Evolutionary conservation across 2,888 invertebrate genomes (phyloP).

Genomic region (Eupsilia transversa): DNA sequence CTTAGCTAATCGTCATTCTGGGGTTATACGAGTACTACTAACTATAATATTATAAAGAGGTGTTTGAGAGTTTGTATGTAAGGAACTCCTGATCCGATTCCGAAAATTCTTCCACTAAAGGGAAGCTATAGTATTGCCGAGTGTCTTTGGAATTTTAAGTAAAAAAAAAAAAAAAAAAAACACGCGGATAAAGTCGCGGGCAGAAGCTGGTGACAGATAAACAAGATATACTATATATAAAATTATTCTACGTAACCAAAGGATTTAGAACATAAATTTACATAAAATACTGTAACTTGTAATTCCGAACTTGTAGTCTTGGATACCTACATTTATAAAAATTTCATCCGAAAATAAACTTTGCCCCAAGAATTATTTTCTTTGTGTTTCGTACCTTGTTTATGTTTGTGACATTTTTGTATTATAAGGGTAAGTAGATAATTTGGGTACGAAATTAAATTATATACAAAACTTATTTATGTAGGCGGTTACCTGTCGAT

Average conservation of each 20-base stretch:
- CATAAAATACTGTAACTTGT: background rate
- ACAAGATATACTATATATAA: background rate
- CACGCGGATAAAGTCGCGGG: background rate
- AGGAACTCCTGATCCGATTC: background rate
- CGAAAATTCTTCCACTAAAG: background rate
- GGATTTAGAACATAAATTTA: background rate
- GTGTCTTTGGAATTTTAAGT: too few relatives aligned
- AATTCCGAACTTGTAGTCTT: background rate
- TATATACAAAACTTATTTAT: background rate
- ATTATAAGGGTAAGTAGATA: constrained; percentile 31
- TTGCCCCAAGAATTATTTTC: constrained; percentile 32
- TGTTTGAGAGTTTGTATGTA: background rate
- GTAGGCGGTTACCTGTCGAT: too few relatives aligned
- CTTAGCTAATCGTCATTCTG: background rate
- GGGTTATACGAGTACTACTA: too few relatives aligned
- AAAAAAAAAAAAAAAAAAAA: too few relatives aligned
- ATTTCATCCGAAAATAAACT: constrained; percentile 16
- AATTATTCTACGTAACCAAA: background rate
- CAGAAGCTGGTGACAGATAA: background rate
- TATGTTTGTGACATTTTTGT: constrained; percentile 50
- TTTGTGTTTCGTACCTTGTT: constrained; percentile 30
- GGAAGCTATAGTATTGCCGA: background rate
- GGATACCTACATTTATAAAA: background rate
- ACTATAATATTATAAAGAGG: too few relatives aligned
- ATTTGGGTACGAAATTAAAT: constrained; percentile 35